Percentiles rank a stretch among this genome's conserved stretches.
These are phyloP conservation scores for Girardinus metallicus DNA, from an alignment of 2,797 vertebrate species.

Conservation along the genomic window DNA sequence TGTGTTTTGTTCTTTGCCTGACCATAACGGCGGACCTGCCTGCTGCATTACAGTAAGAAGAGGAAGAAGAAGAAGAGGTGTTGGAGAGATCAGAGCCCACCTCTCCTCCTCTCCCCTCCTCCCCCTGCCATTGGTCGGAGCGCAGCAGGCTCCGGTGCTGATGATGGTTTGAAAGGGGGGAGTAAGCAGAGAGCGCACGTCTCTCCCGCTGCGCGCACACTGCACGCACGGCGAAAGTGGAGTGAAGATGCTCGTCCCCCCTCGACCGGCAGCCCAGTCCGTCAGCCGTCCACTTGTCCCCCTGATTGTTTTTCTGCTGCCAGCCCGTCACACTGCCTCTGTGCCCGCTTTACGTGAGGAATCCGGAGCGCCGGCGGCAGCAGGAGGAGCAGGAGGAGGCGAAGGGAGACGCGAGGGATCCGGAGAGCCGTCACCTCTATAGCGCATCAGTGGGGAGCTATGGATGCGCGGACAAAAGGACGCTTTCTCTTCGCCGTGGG, in stretches of 20 bases:
- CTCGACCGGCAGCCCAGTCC: slow-evolving; percentile 39
- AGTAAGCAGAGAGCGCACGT: slow-evolving; percentile 63
- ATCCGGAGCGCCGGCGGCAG: slow-evolving; percentile 19
- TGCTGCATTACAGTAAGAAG: slow-evolving; percentile 7
- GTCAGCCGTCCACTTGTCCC: slow-evolving; percentile 15
- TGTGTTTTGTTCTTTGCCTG: background rate
- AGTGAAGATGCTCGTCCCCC: slow-evolving; percentile 68
- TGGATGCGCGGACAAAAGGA: slow-evolving; percentile 71
- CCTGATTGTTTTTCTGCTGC: background rate
- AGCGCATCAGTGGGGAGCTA: slow-evolving; percentile 57
- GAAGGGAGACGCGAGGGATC: slow-evolving; percentile 38
- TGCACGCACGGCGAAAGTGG: slow-evolving; percentile 61
- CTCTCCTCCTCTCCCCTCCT: slow-evolving; percentile 42
- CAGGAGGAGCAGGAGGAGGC: slow-evolving; percentile 19
- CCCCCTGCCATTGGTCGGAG: slow-evolving; percentile 68
- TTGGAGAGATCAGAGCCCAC: slow-evolving; percentile 19
- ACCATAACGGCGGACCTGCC: background rate
- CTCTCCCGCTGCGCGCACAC: slow-evolving; percentile 55
- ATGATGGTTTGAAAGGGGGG: slow-evolving; percentile 45
- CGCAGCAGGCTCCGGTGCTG: slow-evolving; percentile 47
- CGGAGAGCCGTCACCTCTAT: slow-evolving; percentile 27
- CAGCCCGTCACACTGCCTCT: slow-evolving; percentile 24
- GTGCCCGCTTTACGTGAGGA: slow-evolving; percentile 42
- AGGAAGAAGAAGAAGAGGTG: background rate
- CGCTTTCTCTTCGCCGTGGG: slow-evolving; percentile 57